phyloP scores from a whole-genome alignment of 2,888 invertebrate species.

The Periphyllus acericola region DNA sequence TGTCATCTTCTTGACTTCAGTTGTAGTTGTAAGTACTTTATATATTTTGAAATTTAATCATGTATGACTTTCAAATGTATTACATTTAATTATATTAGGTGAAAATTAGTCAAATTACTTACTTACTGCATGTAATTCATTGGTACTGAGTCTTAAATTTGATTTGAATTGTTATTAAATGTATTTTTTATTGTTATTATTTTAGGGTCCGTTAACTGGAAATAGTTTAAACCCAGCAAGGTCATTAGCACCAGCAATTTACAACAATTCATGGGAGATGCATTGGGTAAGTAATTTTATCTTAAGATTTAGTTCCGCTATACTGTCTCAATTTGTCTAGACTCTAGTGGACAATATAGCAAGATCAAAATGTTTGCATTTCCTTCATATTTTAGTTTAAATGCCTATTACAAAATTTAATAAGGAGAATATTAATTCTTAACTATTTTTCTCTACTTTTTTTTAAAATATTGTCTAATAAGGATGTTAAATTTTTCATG shows the following conservation, averaged over 20 bases:
- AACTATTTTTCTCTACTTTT: too few relatives aligned
- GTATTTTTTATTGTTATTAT: conserved; percentile 58
- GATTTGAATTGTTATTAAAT: too few relatives aligned
- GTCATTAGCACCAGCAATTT: conserved; percentile 77
- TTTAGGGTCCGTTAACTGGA: conserved; percentile 78
- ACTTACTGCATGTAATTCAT: neutral
- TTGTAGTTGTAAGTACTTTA: conserved; percentile 65
- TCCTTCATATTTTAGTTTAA: too few relatives aligned
- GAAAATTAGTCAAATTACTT: too few relatives aligned
- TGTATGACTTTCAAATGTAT: neutral
- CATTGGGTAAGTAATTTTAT: conserved; percentile 73
- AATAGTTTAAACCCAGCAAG: conserved; percentile 80
- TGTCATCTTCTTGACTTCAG: conserved; percentile 67
- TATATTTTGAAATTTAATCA: neutral
- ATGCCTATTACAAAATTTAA: neutral
- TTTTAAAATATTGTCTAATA: too few relatives aligned
- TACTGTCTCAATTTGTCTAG: too few relatives aligned
- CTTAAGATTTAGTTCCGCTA: neutral
- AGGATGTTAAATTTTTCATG: too few relatives aligned
- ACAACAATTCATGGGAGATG: conserved; percentile 74
- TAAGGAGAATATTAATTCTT: too few relatives aligned
- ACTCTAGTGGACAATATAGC: too few relatives aligned
- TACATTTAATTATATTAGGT: neutral
- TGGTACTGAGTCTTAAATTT: too few relatives aligned
- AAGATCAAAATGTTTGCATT: too few relatives aligned